These are phyloP conservation scores for Neoscelio sp. DNA, from an alignment of 2,888 invertebrate species.

Conservation along the genomic window DNA sequence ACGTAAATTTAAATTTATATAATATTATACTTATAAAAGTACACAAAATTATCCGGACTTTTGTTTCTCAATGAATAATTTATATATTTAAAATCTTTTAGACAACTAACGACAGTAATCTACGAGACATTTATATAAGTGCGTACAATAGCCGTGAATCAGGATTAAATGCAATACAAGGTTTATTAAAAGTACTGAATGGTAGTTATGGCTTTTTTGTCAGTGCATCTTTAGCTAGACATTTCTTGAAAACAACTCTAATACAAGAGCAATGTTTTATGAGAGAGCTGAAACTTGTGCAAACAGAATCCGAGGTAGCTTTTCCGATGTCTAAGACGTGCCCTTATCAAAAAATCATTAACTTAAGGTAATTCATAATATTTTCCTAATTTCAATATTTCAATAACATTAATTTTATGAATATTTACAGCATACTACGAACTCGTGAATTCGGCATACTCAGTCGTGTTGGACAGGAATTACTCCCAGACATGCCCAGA, in stretches of 20 bases:
- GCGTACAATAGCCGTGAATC: conserved; percentile 80
- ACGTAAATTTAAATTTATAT: no score
- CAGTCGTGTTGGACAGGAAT: conserved; percentile 77
- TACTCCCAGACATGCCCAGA: conserved; percentile 84
- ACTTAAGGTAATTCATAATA: conserved; percentile 83
- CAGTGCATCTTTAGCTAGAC: conserved; percentile 85
- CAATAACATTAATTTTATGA: background rate
- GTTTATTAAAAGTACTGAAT: conserved; percentile 84
- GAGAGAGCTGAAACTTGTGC: conserved; percentile 85
- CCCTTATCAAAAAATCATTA: conserved; percentile 85
- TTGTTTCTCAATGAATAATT: no score
- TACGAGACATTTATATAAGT: conserved; percentile 84
- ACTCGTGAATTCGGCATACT: conserved; percentile 81
- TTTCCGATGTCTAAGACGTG: conserved; percentile 85
- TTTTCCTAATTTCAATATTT: background rate
- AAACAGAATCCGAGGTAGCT: conserved; percentile 85
- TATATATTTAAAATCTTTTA: conserved; percentile 16
- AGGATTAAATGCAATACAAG: conserved; percentile 78
- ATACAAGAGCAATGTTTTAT: conserved; percentile 83
- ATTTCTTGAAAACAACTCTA: conserved; percentile 82
- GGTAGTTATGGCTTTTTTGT: conserved; percentile 87
- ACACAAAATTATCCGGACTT: no score
- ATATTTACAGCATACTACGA: conserved; percentile 80
- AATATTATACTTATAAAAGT: no score
- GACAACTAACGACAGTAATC: conserved; percentile 75